A percentile compares a stretch with the other conserved stretches of the same genome.
These are phyloP conservation scores for Geococcyx californianus DNA, from an alignment of 2,113 vertebrate species.

Conservation along the genomic window DNA sequence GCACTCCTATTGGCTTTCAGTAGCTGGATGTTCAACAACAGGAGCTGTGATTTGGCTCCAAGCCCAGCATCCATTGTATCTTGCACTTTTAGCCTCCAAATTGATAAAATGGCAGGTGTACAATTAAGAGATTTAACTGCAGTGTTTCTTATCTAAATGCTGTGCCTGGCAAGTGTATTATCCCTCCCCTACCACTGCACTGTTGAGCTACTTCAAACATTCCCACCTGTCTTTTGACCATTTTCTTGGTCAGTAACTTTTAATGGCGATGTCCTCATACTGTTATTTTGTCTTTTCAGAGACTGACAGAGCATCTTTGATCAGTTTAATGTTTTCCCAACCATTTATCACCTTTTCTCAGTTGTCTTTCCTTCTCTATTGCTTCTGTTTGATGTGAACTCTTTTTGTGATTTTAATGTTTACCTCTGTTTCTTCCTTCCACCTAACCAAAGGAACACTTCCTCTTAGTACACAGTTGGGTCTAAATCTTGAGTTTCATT, in stretches of 20 bases:
- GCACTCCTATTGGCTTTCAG: neutral
- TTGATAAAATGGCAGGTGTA: neutral
- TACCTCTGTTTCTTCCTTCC: neutral
- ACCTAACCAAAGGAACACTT: neutral
- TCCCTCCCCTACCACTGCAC: neutral
- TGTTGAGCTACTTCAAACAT: neutral
- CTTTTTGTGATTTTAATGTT: neutral
- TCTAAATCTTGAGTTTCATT: neutral
- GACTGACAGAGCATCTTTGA: neutral
- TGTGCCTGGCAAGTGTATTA: neutral
- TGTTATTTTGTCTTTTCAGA: neutral
- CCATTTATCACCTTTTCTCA: neutral
- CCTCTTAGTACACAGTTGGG: neutral
- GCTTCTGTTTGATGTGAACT: neutral
- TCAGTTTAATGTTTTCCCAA: neutral
- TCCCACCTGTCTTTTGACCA: neutral
- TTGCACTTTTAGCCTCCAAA: conserved; percentile 6
- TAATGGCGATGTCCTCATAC: neutral
- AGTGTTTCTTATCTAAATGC: neutral
- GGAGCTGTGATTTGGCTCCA: conserved; percentile 16
- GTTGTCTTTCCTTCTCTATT: neutral
- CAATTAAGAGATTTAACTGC: conserved; percentile 16
- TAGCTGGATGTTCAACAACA: neutral
- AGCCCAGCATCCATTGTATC: conserved; percentile 1
- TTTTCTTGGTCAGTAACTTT: neutral